phyloP scores from a whole-genome alignment of 2,888 invertebrate species.

The Cephus nigrinus region DNA sequence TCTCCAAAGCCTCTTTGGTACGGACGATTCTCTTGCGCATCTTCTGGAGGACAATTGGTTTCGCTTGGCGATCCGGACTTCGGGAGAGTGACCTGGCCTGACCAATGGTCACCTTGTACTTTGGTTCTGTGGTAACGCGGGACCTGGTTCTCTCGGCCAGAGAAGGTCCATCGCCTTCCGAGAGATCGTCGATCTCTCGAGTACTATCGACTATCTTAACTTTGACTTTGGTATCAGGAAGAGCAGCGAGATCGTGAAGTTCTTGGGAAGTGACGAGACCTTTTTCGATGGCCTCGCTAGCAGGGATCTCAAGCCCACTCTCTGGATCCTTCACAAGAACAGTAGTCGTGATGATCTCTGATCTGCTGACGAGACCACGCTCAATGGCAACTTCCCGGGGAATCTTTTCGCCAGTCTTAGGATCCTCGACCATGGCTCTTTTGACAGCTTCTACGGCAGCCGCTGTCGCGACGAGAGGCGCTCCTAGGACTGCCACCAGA shows the following conservation, averaged over 20 bases:
- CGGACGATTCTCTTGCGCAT: constrained; percentile 81
- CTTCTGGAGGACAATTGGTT: constrained; percentile 80
- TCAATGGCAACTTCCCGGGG: constrained; percentile 85
- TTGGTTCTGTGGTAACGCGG: constrained; percentile 73
- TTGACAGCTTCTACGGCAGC: constrained; percentile 76
- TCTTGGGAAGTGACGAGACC: constrained; percentile 71
- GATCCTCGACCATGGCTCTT: constrained; percentile 77
- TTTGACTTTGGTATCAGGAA: constrained; percentile 22
- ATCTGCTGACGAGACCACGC: constrained; percentile 73
- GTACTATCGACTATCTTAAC: constrained; percentile 21
- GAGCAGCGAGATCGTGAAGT: constrained; percentile 44
- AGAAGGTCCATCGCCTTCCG: constrained; percentile 60
- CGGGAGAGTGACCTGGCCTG: constrained; percentile 70
- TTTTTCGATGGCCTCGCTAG: constrained; percentile 72
- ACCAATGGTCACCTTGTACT: constrained; percentile 75
- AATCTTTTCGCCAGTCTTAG: constrained; percentile 82
- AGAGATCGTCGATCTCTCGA: neutral
- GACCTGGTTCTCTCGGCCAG: constrained; percentile 72
- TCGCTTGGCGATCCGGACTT: constrained; percentile 73
- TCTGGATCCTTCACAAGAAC: constrained; percentile 59
- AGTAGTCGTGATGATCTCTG: constrained; percentile 28
- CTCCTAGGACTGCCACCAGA: constrained; percentile 79
- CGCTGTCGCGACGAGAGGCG: constrained; percentile 79
- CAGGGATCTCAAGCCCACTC: constrained; percentile 70
- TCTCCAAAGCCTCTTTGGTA: constrained; percentile 81